Evolutionary conservation across 2,113 vertebrate genomes (phyloP).

Genomic region (Neofelis nebulosa): DNA sequence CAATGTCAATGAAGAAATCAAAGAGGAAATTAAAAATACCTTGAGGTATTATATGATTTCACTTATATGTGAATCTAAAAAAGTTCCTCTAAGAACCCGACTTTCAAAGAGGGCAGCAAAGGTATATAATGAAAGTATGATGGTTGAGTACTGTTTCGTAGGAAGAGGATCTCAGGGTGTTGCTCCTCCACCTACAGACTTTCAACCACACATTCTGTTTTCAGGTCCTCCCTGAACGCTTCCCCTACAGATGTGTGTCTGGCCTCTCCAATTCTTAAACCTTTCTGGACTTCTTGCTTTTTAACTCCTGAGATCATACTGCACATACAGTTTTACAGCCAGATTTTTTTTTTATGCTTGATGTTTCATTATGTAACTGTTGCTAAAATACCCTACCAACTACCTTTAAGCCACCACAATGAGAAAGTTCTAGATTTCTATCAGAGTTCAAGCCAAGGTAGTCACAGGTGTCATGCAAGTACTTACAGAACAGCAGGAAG

Average conservation of each 20-base stretch:
- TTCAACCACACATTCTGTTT: neutral
- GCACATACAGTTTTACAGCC: conserved; percentile 1
- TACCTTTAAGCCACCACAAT: neutral
- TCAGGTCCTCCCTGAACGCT: neutral
- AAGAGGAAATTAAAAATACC: neutral
- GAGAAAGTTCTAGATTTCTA: conserved; percentile 1
- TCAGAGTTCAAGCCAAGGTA: neutral
- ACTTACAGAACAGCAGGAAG: neutral
- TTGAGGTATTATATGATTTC: neutral
- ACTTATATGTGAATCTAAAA: neutral
- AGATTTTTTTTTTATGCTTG: neutral
- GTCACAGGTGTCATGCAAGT: neutral
- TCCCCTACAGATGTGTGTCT: neutral
- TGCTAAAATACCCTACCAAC: neutral
- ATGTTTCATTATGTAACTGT: neutral
- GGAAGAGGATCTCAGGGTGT: neutral
- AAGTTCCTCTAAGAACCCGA: neutral
- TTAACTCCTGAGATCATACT: neutral
- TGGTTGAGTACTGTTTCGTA: neutral
- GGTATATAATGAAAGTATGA: neutral
- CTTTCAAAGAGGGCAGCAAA: neutral
- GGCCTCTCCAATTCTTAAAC: neutral
- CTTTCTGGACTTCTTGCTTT: neutral
- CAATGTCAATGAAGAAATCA: neutral
- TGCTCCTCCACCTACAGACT: neutral